phyloP scores from a whole-genome alignment of 2,888 invertebrate genomes.

The Trichopoda pennipes region DNA sequence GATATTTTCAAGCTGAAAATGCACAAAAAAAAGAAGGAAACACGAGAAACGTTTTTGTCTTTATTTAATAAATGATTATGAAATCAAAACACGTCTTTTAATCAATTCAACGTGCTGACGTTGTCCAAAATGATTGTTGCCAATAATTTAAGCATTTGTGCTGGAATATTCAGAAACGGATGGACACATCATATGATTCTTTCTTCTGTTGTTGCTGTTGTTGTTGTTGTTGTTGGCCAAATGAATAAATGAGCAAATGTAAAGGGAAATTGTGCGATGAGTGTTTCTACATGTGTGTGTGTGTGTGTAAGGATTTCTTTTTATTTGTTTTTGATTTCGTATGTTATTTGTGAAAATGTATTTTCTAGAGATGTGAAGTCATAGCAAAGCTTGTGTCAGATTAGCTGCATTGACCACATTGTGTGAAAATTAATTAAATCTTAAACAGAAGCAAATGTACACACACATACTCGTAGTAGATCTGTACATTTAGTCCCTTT shows the following conservation, averaged over 20 bases:
- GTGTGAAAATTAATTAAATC: constrained; percentile 67
- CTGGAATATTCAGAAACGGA: constrained; percentile 30
- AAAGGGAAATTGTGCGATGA: neutral
- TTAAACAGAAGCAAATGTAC: constrained; percentile 28
- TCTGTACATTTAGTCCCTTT: no score
- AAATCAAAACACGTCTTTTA: constrained; percentile 77
- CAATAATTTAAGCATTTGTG: constrained; percentile 63
- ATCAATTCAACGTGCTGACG: constrained; percentile 76
- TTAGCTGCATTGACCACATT: constrained; percentile 67
- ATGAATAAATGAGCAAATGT: constrained; percentile 37
- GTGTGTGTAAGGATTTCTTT: constrained; percentile 25
- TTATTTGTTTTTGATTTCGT: constrained; percentile 56
- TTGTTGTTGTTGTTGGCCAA: neutral
- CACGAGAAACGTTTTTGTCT: constrained; percentile 40
- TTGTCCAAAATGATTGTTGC: constrained; percentile 67
- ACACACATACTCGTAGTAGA: neutral
- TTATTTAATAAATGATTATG: constrained; percentile 71
- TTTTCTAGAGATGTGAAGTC: constrained; percentile 24
- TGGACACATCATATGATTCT: neutral
- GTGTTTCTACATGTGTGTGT: constrained; percentile 24
- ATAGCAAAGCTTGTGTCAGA: constrained; percentile 55
- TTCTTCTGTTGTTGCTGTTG: no score
- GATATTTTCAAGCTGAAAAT: constrained; percentile 17
- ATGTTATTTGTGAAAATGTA: constrained; percentile 49
- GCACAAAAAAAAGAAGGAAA: neutral